These are phyloP conservation scores for Melangyna quadrimaculata DNA, from an alignment of 2,888 invertebrate species.

Conservation along the genomic window DNA sequence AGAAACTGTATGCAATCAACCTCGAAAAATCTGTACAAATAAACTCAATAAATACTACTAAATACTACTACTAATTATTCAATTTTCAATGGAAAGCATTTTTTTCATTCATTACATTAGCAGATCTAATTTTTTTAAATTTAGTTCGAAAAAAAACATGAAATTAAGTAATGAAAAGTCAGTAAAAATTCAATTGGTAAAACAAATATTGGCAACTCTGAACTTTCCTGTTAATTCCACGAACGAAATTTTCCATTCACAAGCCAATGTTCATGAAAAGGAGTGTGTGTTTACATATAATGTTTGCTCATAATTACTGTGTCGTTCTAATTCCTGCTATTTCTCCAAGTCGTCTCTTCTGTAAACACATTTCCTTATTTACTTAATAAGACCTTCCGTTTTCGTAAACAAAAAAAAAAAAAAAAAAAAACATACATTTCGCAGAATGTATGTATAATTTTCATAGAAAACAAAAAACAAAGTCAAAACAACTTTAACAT, in stretches of 20 bases:
- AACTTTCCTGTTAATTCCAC: not conserved
- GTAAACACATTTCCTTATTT: not conserved
- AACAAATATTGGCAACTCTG: not conserved
- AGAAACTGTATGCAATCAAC: too few relatives aligned
- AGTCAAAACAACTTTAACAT: not conserved
- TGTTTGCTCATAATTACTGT: conserved; percentile 12
- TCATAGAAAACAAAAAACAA: not conserved
- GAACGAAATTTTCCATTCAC: not conserved
- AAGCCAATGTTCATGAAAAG: not conserved
- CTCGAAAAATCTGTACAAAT: too few relatives aligned
- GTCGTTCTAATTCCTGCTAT: not conserved
- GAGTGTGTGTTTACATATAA: not conserved
- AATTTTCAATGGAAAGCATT: too few relatives aligned
- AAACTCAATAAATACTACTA: too few relatives aligned
- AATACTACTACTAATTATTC: too few relatives aligned
- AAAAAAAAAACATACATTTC: not conserved
- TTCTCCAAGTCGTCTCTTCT: not conserved
- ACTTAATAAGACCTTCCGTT: conserved; percentile 10
- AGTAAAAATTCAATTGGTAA: too few relatives aligned
- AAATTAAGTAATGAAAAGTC: too few relatives aligned
- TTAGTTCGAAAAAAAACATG: too few relatives aligned
- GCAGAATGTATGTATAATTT: not conserved
- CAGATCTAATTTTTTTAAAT: too few relatives aligned
- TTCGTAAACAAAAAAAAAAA: not conserved
- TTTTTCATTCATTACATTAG: too few relatives aligned